Base-by-base conservation (phyloP, 2,797 vertebrate genomes). In the Melanotaenia boesemani region DNA sequence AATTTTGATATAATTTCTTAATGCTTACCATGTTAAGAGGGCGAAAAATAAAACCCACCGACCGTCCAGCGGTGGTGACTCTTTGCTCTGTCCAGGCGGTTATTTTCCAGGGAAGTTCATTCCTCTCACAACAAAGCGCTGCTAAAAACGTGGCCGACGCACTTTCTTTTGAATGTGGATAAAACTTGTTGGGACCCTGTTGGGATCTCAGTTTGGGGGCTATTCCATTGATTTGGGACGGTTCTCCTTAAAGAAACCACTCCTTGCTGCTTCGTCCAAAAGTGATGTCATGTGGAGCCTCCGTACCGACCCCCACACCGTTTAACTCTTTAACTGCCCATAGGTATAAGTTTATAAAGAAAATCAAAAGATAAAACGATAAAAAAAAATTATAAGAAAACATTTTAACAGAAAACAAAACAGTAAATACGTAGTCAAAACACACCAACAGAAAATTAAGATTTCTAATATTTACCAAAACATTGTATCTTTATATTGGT, bases 191-290 rank as follows among this genome's bases (percentile, higher is more conserved):
- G 34, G 9, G 2, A 15, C 15, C 26, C 2, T 6, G 22, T 24
- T 72, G 55, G 32, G 28, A 9, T 4, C 13, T 37, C n/a, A 32
- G 15, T 54, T 28, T 63, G 67, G 41, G 67, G 58, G n/a, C 84
- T 66, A 72, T 41, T 81, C 79, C 88, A 90, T 91, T 90, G 90
- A 87, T 90, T 81, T 84, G 78, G 82, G 75, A 85, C 68, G 77
- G 6, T 26, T 77, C 62, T 71, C 80, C 62, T 52, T 28, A 59
- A 54, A 72, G 76, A 82, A 90, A 92, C 93, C 94, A 93, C 93
- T 93, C 94, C 93, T 93, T 81, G 70, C 80, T 80, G 86, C 88
- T 90, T 89, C 88, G 92, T 91, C 92, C 91, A 82, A 85, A 73
- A 37, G 80, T 92, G 93, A 93, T 81, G 93, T 93, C 93, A 93